Evolutionary conservation across 2,888 invertebrate species (phyloP), one percentile per base, ranked within the genome.

Genomic region (Macrosiphum euphorbiae): DNA sequence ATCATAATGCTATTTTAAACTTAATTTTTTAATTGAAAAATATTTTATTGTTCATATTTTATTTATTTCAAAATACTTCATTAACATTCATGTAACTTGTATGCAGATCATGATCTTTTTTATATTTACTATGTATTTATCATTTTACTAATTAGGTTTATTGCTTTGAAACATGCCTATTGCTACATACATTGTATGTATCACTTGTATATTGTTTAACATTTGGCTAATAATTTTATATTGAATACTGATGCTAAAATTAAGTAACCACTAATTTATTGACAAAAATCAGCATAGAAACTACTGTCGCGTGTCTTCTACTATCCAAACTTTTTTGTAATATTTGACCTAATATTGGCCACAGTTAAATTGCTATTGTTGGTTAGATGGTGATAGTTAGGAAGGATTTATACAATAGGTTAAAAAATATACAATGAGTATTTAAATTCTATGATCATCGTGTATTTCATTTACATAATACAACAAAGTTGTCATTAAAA

Each of bases 231-330:
- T 94, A 52, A 89, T 94, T 90, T 86, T 61, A 94, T 90, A 86
- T 87, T 61, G 26, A 90, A 67, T 87, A 94, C 84, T 94, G 84
- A 50, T 86, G 86, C 90, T 94, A 94, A 90, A 94, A 85, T 84
- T 93, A 90, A 58, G 90, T 94, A 94, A 94, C 94, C 86, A 94
- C 94, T 94, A 90, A 94, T 94, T 94, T 67, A 78, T 93, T 93
- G 84, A 85, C n/a, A 58, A 89, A 89, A 90, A 86, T 84, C 52
- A 89, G 58, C 89, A n/a, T 93, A 84, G 84, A 89, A 93, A 85
- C 24, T 11, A 35, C n/a, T 92, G 28, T 84, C 13, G 89, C n/a
- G 55, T 91, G 85, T 89, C 55, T 93, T 93, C 58, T 47, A 50
- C 47, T 85, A 16, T 90, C 58, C 58, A 26, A 84, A 85, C 26